These are phyloP conservation scores for Avahi laniger DNA, from an alignment of 2,797 vertebrate species.

Conservation along the genomic window DNA sequence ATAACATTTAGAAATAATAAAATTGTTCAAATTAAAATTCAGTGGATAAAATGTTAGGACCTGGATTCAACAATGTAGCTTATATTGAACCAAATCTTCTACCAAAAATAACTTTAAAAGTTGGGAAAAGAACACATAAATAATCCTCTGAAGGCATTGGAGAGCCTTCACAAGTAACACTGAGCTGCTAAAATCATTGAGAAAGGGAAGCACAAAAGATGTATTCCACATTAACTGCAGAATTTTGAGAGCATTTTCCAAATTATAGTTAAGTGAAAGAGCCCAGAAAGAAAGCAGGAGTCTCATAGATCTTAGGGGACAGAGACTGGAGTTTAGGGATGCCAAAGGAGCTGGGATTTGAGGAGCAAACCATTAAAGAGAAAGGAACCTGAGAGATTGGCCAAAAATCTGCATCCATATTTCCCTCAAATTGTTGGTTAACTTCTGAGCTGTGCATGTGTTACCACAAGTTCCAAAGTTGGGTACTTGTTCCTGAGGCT, in stretches of 20 bases:
- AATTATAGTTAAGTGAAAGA: not conserved
- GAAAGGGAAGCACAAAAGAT: not conserved
- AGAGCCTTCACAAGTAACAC: not conserved
- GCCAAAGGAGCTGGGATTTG: not conserved
- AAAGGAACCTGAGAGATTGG: not conserved
- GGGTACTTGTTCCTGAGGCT: not conserved
- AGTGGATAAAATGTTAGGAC: not conserved
- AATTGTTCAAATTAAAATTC: constrained; percentile 3
- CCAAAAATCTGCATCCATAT: not conserved
- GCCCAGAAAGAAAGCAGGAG: not conserved
- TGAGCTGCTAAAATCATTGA: not conserved
- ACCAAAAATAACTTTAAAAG: not conserved
- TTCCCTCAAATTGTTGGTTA: not conserved
- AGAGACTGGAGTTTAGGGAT: not conserved
- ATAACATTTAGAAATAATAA: not conserved
- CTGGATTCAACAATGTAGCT: not conserved
- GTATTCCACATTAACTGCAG: not conserved
- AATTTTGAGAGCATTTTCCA: not conserved
- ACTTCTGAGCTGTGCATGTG: not conserved
- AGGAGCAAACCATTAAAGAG: not conserved
- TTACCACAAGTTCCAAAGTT: not conserved
- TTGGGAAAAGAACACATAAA: not conserved
- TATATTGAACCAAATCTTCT: not conserved
- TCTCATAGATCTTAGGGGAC: not conserved
- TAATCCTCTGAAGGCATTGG: not conserved